Base-by-base conservation (phyloP, 2,797 vertebrate species). In the Gobio occitaniae region DNA sequence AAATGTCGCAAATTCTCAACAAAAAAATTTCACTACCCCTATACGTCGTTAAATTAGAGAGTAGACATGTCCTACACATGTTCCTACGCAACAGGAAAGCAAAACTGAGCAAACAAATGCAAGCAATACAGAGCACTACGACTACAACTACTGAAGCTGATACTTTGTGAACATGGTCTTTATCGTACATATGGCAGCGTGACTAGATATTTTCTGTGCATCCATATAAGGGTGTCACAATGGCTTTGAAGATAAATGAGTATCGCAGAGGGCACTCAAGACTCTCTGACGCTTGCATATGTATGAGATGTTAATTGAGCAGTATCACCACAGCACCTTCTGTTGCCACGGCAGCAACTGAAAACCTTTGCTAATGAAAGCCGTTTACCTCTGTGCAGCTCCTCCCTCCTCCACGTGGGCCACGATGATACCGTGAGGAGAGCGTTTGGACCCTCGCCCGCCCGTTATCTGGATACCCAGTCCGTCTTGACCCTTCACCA, bases 401-500 rank as follows among this genome's bases (percentile, higher is more conserved):
- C 98, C 97, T 0, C 96, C 96, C 90, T 99, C 96, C 91, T 99
- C 97, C 89, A 99, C 95, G 1, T 95, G 96, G 79, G 97, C 95
- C 80, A 99, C 87, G 21, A 98, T 94, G 94, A 99, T 97, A 87
- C 97, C 97, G 82, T 97, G 97, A 72, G 97, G 97, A 59, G 96
- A 98, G 50, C 97, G 95, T 91, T 96, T 98, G 29, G 97, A 99
- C 88, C 98, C 97, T 61, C 97, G 96, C 63, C 98, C 98, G 71
- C 97, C 98, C 0, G 97, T 98, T 88, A 99, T 98, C 93, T 99
- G 97, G 92, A 99, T 96, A 77, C 98, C 98, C 88, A 99, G 94
- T 61, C 97, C 97, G 0, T 97, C 97, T 0, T 94, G 93, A 50
- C 97, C 96, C 89, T 99, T 99, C 93, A 97, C 92, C 94, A 99